These are phyloP conservation scores for Alosa sapidissima DNA, from an alignment of 2,797 vertebrate genomes.

Conservation along the genomic window DNA sequence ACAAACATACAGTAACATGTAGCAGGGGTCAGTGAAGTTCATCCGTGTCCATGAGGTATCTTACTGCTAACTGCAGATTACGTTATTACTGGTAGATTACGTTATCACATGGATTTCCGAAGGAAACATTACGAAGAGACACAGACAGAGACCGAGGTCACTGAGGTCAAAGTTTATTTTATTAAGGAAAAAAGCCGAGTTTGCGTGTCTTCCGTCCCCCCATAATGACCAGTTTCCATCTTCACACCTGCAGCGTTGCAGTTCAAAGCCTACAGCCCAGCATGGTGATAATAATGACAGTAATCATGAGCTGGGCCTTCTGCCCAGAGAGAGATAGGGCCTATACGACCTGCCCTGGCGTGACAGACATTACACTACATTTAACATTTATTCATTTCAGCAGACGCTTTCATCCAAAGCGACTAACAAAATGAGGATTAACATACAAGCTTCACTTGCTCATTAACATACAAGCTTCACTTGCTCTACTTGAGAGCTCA, in stretches of 20 bases:
- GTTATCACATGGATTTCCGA: background rate
- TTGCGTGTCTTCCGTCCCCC: background rate
- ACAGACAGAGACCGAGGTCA: background rate
- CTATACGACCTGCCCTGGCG: no score
- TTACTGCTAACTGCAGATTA: background rate
- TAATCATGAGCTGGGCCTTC: background rate
- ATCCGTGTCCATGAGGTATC: background rate
- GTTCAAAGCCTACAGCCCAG: background rate
- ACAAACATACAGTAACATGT: background rate
- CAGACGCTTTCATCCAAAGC: no score
- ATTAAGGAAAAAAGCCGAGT: background rate
- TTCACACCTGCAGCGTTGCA: background rate
- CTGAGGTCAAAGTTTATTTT: background rate
- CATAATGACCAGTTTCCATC: constrained; percentile 1
- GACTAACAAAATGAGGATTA: no score
- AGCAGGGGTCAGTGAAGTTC: background rate
- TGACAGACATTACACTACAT: no score
- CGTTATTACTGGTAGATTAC: background rate
- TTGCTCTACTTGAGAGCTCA: no score
- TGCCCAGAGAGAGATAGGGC: no score
- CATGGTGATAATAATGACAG: background rate
- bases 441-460: no score
- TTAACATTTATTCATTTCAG: no score
- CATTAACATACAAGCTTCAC: no score
- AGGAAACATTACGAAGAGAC: background rate